Conservation (phyloP, 2,113 vertebrate species). For the Atlantisia rogersi region DNA sequence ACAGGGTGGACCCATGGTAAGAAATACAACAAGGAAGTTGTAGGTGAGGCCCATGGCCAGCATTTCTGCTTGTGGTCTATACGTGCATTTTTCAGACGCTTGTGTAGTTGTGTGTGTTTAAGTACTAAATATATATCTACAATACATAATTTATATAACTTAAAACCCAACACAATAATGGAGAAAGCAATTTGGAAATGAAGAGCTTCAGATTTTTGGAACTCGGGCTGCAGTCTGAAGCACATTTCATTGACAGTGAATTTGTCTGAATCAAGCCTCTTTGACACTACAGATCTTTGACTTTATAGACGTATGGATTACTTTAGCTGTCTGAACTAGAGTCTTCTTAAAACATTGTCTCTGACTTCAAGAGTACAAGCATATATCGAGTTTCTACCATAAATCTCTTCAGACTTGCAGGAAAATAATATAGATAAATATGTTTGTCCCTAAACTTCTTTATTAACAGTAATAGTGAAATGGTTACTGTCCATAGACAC, state of each 20-base stretch:
- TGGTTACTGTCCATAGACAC: not conserved
- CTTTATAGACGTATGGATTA: not conserved
- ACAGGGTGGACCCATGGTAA: not conserved
- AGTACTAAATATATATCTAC: not conserved
- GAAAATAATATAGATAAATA: not conserved
- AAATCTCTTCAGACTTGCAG: not conserved
- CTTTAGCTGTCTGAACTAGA: not conserved
- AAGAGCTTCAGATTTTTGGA: not conserved
- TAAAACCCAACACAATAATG: rapidly evolving
- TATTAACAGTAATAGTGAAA: not conserved
- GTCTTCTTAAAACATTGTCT: not conserved
- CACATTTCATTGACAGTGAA: not conserved
- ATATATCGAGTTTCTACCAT: not conserved
- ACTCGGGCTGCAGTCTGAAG: not conserved
- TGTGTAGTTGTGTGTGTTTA: not conserved
- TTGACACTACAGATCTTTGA: not conserved
- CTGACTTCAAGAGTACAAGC: not conserved
- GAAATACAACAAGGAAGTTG: not conserved
- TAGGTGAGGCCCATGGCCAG: not conserved
- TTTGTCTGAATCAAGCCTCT: not conserved
- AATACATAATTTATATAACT: not conserved
- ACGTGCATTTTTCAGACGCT: not conserved
- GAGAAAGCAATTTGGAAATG: not conserved
- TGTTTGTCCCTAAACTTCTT: not conserved
- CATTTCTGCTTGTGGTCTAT: not conserved